Percentiles rank a stretch among this genome's conserved stretches.
phyloP scores from a whole-genome alignment of 2,113 vertebrate species.

The Phyllostomus discolor region DNA sequence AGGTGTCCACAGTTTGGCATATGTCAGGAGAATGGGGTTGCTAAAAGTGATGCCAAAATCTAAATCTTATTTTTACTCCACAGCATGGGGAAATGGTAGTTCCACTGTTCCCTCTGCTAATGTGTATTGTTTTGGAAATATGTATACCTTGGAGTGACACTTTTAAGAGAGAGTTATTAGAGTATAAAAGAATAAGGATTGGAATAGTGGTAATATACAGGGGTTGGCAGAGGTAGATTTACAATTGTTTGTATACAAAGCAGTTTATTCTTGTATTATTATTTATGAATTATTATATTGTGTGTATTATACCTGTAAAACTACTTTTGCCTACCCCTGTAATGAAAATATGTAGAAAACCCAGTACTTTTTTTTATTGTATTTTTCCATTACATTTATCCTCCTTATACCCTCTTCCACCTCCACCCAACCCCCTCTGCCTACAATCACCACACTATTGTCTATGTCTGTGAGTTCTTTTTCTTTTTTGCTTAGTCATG shows the following conservation, averaged over 20 bases:
- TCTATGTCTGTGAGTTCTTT: too few species aligned
- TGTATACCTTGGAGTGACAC: background rate
- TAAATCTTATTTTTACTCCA: background rate
- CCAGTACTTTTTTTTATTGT: background rate
- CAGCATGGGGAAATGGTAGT: background rate
- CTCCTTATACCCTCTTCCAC: too few species aligned
- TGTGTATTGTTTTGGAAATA: conserved; percentile 19
- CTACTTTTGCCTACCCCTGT: background rate
- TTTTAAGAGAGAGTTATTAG: background rate
- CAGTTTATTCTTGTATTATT: background rate
- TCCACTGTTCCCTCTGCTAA: background rate
- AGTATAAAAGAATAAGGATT: background rate
- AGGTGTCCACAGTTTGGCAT: background rate
- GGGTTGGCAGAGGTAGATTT: background rate
- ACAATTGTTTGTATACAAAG: background rate
- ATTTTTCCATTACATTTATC: too few species aligned
- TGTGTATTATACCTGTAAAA: background rate
- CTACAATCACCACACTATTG: too few species aligned
- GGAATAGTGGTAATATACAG: background rate
- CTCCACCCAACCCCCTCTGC: too few species aligned
- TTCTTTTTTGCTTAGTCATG: too few species aligned
- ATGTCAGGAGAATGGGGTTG: background rate
- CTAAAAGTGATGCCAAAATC: background rate
- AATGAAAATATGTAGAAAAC: background rate
- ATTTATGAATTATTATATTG: background rate